Evolutionary conservation across 2,888 invertebrate species (phyloP).

Genomic region (Drosophila limbata): DNA sequence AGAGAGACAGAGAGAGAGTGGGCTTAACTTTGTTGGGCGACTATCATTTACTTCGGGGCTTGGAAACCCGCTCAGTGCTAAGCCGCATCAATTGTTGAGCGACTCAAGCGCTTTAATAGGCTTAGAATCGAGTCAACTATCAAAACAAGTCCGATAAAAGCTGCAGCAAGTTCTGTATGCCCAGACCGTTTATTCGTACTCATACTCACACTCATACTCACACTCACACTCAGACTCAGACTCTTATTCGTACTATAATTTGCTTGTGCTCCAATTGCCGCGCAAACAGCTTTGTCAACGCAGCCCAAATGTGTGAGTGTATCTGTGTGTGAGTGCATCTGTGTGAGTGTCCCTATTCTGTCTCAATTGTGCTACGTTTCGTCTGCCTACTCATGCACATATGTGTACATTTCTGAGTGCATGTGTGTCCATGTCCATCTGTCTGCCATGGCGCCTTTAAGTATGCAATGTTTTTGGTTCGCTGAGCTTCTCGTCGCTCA

Average conservation of each 20-base stretch:
- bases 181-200: constrained; percentile 4
- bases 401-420: constrained; percentile 17
- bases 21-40: constrained; percentile 65
- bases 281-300: constrained; percentile 71
- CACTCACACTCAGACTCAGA: neutral
- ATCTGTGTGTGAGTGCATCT: constrained; percentile 3
- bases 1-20: constrained; percentile 5
- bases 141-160: constrained; percentile 77
- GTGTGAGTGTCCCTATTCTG: constrained; percentile 20
- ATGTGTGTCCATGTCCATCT: constrained; percentile 39
- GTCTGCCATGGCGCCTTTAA: constrained; percentile 38
- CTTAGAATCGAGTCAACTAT: constrained; percentile 76
- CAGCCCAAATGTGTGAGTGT: constrained; percentile 32
- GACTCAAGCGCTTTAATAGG: constrained; percentile 76
- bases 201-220: neutral
- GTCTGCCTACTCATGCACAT: constrained; percentile 5
- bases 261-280: constrained; percentile 69
- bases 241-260: constrained; percentile 41
- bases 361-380: constrained; percentile 51
- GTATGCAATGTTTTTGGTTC: constrained; percentile 41
- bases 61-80: constrained; percentile 74
- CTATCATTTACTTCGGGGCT: constrained; percentile 59
- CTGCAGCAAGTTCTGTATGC: constrained; percentile 11
- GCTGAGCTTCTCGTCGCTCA: constrained; percentile 23
- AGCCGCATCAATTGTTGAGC: constrained; percentile 71